Conservation (phyloP, 2,113 vertebrate genomes). For the Mustela lutreola region DNA sequence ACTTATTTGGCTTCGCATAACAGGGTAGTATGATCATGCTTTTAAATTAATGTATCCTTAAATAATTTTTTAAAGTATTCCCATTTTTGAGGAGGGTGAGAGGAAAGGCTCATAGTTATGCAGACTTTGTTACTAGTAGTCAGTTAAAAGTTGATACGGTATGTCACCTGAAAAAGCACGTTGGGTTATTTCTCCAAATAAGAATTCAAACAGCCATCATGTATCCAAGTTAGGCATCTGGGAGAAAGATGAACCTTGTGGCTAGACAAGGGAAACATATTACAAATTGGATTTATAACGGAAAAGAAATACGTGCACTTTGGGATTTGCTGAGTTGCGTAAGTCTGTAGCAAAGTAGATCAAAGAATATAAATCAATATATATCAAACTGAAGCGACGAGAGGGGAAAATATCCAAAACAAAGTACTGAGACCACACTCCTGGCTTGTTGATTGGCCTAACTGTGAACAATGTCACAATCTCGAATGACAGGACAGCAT, state of each 20-base stretch:
- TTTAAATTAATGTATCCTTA: background rate
- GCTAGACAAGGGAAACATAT: background rate
- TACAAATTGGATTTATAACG: background rate
- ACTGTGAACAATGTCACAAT: background rate
- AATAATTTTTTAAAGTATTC: background rate
- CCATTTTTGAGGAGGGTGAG: background rate
- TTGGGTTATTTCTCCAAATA: background rate
- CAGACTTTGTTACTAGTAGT: background rate
- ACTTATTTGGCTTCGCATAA: too few species aligned
- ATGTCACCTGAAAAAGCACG: background rate
- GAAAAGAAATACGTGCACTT: background rate
- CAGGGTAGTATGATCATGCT: background rate
- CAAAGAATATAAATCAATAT: background rate
- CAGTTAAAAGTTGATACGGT: background rate
- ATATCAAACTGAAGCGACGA: background rate
- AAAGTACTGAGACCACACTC: background rate
- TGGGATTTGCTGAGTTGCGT: conserved; percentile 5
- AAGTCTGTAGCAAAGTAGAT: background rate
- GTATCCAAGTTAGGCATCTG: background rate
- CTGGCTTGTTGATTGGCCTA: background rate
- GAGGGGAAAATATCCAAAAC: background rate
- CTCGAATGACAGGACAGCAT: background rate
- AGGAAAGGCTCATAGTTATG: background rate
- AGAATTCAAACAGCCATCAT: background rate
- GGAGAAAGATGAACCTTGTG: background rate